A percentile compares a stretch with the other conserved stretches of the same genome.
Conservation (phyloP, 2,888 invertebrate species). For the Tenthredo scrophulariae region DNA sequence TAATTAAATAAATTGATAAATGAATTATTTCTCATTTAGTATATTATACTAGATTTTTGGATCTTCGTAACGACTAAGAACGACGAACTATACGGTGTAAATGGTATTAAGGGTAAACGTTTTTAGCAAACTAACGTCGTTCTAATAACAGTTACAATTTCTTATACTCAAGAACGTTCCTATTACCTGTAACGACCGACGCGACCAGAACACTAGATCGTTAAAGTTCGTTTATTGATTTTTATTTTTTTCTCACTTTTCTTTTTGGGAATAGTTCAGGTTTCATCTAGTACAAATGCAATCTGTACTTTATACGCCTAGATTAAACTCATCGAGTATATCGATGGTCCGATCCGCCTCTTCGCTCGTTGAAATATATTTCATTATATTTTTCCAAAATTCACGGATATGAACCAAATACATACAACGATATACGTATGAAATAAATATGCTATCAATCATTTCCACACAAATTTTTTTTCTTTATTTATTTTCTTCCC, state of each 20-base stretch:
- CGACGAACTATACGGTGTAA: neutral
- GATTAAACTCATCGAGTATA: neutral
- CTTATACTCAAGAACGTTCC: conserved; percentile 34
- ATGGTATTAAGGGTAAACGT: neutral
- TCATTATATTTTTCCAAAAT: neutral
- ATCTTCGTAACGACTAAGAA: neutral
- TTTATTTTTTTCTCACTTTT: neutral
- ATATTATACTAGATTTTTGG: neutral
- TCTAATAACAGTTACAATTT: conserved; percentile 45
- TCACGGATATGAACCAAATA: neutral
- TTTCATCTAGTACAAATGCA: neutral
- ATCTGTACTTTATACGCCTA: neutral
- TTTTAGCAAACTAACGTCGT: conserved; percentile 36
- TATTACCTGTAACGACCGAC: conserved; percentile 31
- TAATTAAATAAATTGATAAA: neutral
- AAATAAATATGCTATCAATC: neutral
- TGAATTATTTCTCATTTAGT: neutral
- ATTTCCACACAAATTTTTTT: neutral
- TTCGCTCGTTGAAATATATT: neutral
- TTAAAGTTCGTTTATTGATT: neutral
- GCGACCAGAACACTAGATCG: conserved; percentile 17
- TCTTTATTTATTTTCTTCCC: neutral
- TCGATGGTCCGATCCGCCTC: neutral
- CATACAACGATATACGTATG: neutral
- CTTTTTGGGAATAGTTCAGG: neutral